phyloP scores from a whole-genome alignment of 2,797 vertebrate species.

The Chloroceryle inda region DNA sequence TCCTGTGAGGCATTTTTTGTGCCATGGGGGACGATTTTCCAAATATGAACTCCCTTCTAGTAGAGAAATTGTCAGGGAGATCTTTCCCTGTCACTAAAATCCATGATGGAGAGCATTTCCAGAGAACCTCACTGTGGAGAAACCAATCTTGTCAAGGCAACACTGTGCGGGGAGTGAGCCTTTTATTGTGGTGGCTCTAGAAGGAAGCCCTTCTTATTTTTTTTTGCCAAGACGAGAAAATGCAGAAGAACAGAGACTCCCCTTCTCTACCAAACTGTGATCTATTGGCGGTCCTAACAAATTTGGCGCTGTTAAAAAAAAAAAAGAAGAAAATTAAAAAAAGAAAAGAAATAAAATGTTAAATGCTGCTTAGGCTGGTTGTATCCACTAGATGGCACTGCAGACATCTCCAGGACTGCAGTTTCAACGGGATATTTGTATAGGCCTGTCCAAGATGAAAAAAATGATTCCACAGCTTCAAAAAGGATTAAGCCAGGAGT shows the following conservation, averaged over 20 bases:
- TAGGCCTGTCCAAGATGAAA: background rate
- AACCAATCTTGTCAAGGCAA: background rate
- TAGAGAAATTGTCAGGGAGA: background rate
- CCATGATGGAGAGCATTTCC: background rate
- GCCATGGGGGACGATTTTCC: background rate
- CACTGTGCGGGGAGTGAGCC: fast-evolving
- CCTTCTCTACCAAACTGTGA: background rate
- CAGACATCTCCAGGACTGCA: background rate
- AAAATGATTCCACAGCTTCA: background rate
- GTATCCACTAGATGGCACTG: conserved; percentile 59
- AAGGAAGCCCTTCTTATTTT: background rate
- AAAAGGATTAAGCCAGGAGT: background rate
- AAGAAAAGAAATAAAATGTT: background rate
- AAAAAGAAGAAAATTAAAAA: background rate
- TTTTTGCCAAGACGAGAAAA: background rate
- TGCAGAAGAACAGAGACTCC: background rate
- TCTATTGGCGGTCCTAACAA: background rate
- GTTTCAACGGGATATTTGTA: fast-evolving
- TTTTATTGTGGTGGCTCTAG: background rate
- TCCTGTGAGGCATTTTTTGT: background rate
- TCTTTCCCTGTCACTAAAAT: background rate
- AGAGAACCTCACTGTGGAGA: background rate
- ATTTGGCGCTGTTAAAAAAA: fast-evolving
- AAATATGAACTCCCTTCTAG: background rate
- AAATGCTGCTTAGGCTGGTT: background rate